Evolutionary conservation across 2,113 vertebrate genomes (phyloP).

Genomic region (Salvelinus namaycush): DNA sequence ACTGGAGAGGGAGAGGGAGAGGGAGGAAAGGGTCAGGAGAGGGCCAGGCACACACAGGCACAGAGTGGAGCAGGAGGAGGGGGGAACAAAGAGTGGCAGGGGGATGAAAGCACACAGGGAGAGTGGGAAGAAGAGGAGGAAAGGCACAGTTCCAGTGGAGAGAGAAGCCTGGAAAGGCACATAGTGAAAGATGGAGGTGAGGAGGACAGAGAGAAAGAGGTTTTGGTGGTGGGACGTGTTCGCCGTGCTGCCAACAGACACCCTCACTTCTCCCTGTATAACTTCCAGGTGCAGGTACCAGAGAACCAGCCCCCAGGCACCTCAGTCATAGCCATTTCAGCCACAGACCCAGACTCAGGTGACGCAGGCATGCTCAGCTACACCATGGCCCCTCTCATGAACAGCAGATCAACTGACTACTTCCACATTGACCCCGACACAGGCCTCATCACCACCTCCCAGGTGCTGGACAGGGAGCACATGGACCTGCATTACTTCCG

Average conservation of each 20-base stretch:
- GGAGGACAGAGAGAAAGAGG: constrained; percentile 53
- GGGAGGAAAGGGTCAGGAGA: constrained; percentile 27
- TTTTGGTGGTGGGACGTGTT: constrained; percentile 62
- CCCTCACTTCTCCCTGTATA: constrained; percentile 90
- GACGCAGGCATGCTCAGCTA: constrained; percentile 87
- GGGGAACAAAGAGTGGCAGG: constrained; percentile 20
- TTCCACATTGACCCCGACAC: constrained; percentile 89
- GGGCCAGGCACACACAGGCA: constrained; percentile 13
- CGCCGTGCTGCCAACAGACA: constrained; percentile 87
- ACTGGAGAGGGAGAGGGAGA: constrained; percentile 6
- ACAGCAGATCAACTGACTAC: constrained; percentile 92
- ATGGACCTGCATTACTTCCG: constrained; percentile 96
- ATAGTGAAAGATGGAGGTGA: constrained; percentile 53
- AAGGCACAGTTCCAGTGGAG: constrained; percentile 58
- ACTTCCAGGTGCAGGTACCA: constrained; percentile 91
- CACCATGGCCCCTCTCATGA: constrained; percentile 91
- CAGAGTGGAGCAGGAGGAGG: constrained; percentile 16
- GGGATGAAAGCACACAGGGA: constrained; percentile 5
- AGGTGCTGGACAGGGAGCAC: constrained; percentile 89
- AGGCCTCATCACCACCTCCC: constrained; percentile 88
- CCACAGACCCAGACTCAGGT: constrained; percentile 86
- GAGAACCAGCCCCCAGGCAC: constrained; percentile 93
- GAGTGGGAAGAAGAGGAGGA: constrained; percentile 8
- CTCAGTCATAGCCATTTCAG: constrained; percentile 83
- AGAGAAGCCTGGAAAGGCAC: constrained; percentile 60